Conservation (phyloP, 2,888 invertebrate species). For the Incurvaria masculella region DNA sequence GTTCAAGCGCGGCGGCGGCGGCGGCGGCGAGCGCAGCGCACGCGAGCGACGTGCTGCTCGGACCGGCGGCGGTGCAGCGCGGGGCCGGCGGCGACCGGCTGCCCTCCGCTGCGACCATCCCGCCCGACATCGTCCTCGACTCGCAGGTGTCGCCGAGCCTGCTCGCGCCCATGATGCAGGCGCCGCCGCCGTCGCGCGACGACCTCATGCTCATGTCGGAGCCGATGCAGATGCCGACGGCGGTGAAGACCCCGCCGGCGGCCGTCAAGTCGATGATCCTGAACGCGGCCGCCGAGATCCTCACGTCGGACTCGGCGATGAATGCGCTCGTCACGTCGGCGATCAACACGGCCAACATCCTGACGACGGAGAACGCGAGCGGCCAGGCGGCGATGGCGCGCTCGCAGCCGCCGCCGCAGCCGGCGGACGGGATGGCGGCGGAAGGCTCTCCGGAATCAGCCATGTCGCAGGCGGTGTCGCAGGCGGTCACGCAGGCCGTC, state of each 20-base stretch:
- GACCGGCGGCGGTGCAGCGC: constrained; percentile 30
- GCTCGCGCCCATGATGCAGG: constrained; percentile 31
- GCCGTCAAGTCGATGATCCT: constrained; percentile 74
- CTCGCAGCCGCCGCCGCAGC: constrained; percentile 30
- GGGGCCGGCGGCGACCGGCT: constrained; percentile 32
- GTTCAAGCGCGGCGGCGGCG: constrained; percentile 26
- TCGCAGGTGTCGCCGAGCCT: constrained; percentile 60
- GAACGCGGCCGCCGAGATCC: constrained; percentile 69
- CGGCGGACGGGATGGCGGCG: constrained; percentile 26
- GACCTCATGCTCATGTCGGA: constrained; percentile 42
- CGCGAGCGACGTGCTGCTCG: constrained; percentile 38
- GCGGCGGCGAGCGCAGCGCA: constrained; percentile 32
- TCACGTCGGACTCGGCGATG: constrained; percentile 61
- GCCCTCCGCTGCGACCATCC: constrained; percentile 33
- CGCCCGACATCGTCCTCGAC: constrained; percentile 60
- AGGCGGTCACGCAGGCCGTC: constrained; percentile 48
- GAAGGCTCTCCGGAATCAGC: constrained; percentile 32
- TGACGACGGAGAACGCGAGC: constrained; percentile 34
- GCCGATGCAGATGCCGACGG: constrained; percentile 26
- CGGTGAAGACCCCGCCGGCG: constrained; percentile 55
- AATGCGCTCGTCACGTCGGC: constrained; percentile 54
- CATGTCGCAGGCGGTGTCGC: constrained; percentile 49
- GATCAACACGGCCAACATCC: constrained; percentile 49
- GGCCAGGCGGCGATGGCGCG: constrained; percentile 23
- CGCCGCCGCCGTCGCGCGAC: constrained; percentile 28